Evolutionary conservation across 1,140 invertebrate genomes (phyloP), one percentile per base, ranked within the genome.

Genomic region (Centruroides vittatus): DNA sequence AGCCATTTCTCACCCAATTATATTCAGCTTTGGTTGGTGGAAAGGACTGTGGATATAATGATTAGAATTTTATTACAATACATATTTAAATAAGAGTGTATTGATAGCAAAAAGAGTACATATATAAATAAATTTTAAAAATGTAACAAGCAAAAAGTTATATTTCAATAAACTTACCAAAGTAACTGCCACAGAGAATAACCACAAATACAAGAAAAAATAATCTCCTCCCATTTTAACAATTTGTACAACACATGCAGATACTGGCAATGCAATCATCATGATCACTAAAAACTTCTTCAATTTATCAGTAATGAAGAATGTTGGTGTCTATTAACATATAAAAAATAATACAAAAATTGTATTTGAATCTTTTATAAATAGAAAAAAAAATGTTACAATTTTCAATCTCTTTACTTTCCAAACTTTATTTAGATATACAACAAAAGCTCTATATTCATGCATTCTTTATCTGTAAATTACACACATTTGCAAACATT

Each of bases 141-240:
- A 23, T 23, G 0, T 23, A 23, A 23, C 23, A 23, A 23, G 23
- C 2, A 23, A 23, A 23, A 23, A 23, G 23, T 23, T 23, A 23
- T 23, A 23, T 23, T 23, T 23, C 23, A 23, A 23, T 23, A 8
- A 23, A 70, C 73, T 70, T 67, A 80, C 75, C 65, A 82, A 65
- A 35, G 75, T 74, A 3, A 82, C 81, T 4, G 87, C 70, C 47
- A 91, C 84, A 5, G 85, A 81, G 71, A 98, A 96, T 0, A 87
- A 66, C 95, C 95, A 99, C 10, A 97, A 73, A 79, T 92, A 98
- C 47, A 98, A 76, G 72, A 95, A 98, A 78, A 99, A 98, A 75
- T 68, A 66, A 23, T 67, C 61, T 13, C 80, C 80, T 35, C 77
- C 79, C 55, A 71, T 81, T 75, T 92, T 84, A 10, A 98, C 85